These are phyloP conservation scores for Andrena flavipes DNA, from an alignment of 2,888 invertebrate species.

Conservation along the genomic window DNA sequence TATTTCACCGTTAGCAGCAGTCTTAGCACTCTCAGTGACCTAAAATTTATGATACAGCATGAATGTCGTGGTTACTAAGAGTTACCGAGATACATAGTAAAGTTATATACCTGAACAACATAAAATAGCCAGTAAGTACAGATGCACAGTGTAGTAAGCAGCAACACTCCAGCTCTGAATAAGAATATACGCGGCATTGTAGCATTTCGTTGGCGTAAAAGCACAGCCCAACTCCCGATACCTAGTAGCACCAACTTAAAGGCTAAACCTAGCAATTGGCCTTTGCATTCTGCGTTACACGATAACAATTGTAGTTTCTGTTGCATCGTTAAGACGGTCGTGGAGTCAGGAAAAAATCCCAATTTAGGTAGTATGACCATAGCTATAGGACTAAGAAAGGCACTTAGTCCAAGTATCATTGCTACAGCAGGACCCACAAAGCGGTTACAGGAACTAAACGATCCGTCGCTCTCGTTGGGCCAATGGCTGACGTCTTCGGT, in stretches of 20 bases:
- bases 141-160: constrained; percentile 95
- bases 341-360: constrained; percentile 91
- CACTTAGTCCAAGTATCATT: constrained; percentile 91
- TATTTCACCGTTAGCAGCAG: constrained; percentile 92
- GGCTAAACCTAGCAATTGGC: constrained; percentile 94
- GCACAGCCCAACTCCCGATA: constrained; percentile 97
- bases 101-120: constrained; percentile 90
- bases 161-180: constrained; percentile 94
- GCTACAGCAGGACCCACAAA: constrained; percentile 94
- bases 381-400: constrained; percentile 96
- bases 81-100: not conserved
- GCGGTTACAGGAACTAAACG: constrained; percentile 91
- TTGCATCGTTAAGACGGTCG: constrained; percentile 88
- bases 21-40: constrained; percentile 92
- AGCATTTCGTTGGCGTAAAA: constrained; percentile 93
- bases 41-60: constrained; percentile 47
- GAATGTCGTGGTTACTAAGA: not conserved
- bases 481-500: constrained; percentile 96
- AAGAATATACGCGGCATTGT: constrained; percentile 96
- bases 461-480: constrained; percentile 90
- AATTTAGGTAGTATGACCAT: constrained; percentile 98
- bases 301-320: constrained; percentile 91
- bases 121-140: constrained; percentile 99
- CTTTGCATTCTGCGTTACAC: constrained; percentile 97
- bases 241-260: constrained; percentile 96